Conservation (phyloP, 2,888 invertebrate genomes). For the Ctenicera cuprea region DNA sequence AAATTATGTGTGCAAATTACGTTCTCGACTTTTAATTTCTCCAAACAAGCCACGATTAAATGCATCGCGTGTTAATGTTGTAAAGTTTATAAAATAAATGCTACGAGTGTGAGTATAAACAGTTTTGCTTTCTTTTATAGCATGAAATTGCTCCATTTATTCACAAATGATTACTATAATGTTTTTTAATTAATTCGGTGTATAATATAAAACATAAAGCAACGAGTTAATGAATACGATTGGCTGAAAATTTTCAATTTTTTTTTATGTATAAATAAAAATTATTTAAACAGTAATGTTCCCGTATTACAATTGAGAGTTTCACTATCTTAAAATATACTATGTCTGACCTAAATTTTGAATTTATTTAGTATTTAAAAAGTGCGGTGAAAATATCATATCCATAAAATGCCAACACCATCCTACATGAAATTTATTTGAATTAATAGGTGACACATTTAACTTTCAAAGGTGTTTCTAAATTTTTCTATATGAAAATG, state of each 20-base stretch:
- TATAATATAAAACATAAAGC: too few relatives aligned
- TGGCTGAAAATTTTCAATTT: neutral
- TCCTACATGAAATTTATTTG: neutral
- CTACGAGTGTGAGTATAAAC: neutral
- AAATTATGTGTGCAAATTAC: conserved; percentile 24
- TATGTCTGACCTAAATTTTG: conserved; percentile 3
- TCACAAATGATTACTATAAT: conserved; percentile 3
- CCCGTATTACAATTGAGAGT: neutral
- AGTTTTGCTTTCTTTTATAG: conserved; percentile 19
- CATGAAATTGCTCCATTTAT: conserved; percentile 13
- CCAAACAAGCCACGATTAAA: neutral
- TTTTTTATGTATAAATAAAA: neutral
- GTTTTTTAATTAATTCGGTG: too few relatives aligned
- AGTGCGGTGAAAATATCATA: neutral
- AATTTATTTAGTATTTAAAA: conserved; percentile 4
- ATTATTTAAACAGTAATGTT: neutral
- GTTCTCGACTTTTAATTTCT: conserved; percentile 14
- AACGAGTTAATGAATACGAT: too few relatives aligned
- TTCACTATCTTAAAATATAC: neutral
- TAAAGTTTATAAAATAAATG: conserved; percentile 9
- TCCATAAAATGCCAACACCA: neutral
- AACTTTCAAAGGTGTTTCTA: conserved; percentile 4
- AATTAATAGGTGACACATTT: conserved; percentile 8
- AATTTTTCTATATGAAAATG: neutral
- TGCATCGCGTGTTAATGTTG: conserved; percentile 12